Evolutionary conservation across 2,888 invertebrate species (phyloP).

Genomic region (Leptinotarsa rubiginosa): DNA sequence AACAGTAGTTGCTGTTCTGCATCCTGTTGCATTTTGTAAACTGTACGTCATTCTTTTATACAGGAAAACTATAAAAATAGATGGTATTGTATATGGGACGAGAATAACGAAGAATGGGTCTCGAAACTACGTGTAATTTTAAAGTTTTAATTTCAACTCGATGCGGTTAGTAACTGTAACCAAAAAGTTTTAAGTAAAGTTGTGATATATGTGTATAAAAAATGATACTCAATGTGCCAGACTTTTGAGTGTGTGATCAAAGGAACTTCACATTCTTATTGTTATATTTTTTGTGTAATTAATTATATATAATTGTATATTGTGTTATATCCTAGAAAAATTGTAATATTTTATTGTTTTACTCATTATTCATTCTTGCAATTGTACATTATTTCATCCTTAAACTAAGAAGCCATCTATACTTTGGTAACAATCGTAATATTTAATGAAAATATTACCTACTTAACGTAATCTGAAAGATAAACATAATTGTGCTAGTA

Average conservation of each 20-base stretch:
- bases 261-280: slow-evolving; percentile 55
- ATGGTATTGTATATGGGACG: slow-evolving; percentile 41
- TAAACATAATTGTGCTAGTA: slow-evolving; percentile 30
- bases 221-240: slow-evolving; percentile 66
- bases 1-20: slow-evolving; percentile 95
- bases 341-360: slow-evolving; percentile 47
- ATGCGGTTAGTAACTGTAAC: slow-evolving; percentile 49
- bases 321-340: slow-evolving; percentile 51
- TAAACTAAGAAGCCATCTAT: slow-evolving; percentile 34
- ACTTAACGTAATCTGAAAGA: slow-evolving; percentile 41
- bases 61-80: slow-evolving; percentile 47
- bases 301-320: slow-evolving; percentile 58
- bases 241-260: slow-evolving; percentile 61
- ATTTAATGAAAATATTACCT: slow-evolving; percentile 37
- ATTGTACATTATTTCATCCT: slow-evolving; percentile 44
- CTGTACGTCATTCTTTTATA: slow-evolving; percentile 47
- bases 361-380: slow-evolving; percentile 38
- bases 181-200: slow-evolving; percentile 64
- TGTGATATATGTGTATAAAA: slow-evolving; percentile 67
- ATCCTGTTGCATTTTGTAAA: slow-evolving; percentile 93
- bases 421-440: slow-evolving; percentile 40
- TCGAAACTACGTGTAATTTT: slow-evolving; percentile 46
- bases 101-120: slow-evolving; percentile 40
- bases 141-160: slow-evolving; percentile 47
- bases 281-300: slow-evolving; percentile 60